These are phyloP conservation scores for Enchytraeus crypticus DNA, from an alignment of 2,888 invertebrate genomes.

Conservation along the genomic window DNA sequence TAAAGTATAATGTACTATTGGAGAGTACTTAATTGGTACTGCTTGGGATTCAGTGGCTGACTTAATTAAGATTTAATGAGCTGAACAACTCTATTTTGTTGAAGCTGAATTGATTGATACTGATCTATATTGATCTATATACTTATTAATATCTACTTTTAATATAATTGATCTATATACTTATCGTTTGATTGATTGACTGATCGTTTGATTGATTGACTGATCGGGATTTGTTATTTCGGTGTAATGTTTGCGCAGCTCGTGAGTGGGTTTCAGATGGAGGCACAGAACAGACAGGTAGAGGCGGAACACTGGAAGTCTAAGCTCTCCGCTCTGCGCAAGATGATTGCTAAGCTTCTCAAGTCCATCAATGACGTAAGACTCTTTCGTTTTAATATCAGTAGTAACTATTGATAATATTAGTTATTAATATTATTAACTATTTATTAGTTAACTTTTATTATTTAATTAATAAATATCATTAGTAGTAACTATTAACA, in stretches of 20 bases:
- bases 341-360: constrained; percentile 44
- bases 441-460: neutral
- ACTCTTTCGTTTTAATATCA: neutral
- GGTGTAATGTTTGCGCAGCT: constrained; percentile 31
- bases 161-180: no score
- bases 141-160: no score
- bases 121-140: no score
- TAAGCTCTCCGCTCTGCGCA: constrained; percentile 40
- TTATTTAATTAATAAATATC: neutral
- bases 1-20: no score
- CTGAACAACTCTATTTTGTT: no score
- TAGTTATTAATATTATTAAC: neutral
- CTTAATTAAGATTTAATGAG: no score
- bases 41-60: no score
- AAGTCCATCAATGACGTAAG: constrained; percentile 45
- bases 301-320: constrained; percentile 38
- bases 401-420: neutral
- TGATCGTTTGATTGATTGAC: no score
- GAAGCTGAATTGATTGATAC: no score
- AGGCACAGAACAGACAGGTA: constrained; percentile 37
- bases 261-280: constrained; percentile 46
- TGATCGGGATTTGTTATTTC: no score
- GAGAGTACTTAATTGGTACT: no score
- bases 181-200: no score
- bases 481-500: neutral